Conservation (phyloP, 1,140 invertebrate species). For the Campoletis sonorensis region DNA sequence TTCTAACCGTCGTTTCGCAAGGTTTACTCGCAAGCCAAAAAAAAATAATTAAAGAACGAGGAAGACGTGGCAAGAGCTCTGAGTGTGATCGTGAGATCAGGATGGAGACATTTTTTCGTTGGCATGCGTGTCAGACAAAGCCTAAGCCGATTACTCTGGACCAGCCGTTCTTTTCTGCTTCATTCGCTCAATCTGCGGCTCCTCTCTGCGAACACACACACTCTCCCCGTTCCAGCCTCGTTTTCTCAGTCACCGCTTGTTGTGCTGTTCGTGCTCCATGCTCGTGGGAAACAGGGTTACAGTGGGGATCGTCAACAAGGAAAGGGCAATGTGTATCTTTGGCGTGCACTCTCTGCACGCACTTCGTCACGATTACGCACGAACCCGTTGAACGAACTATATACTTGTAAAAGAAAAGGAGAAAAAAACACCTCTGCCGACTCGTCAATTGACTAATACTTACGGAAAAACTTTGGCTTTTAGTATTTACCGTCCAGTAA, state of each 20-base stretch:
- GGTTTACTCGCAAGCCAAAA: not conserved
- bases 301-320: constrained; percentile 15
- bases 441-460: too few relatives aligned
- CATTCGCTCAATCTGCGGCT: constrained; percentile 33
- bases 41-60: not conserved
- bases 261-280: constrained; percentile 23
- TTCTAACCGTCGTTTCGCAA: not conserved
- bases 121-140: constrained; percentile 37
- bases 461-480: too few relatives aligned
- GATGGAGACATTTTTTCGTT: constrained; percentile 21
- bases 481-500: too few relatives aligned
- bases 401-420: not conserved
- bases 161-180: constrained; percentile 24
- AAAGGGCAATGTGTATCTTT: constrained; percentile 23
- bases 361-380: not conserved
- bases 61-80: not conserved
- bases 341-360: constrained; percentile 3
- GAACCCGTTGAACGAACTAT: not conserved
- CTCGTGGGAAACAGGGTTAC: constrained; percentile 22
- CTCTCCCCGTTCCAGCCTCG: not conserved
- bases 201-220: constrained; percentile 2
- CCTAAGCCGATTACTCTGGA: constrained; percentile 32
- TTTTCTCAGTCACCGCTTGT: constrained; percentile 19
- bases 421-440: too few relatives aligned
- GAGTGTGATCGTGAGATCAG: constrained; percentile 22